Evolutionary conservation across 2,888 invertebrate species (phyloP).

Genomic region (Arctia plantaginis): DNA sequence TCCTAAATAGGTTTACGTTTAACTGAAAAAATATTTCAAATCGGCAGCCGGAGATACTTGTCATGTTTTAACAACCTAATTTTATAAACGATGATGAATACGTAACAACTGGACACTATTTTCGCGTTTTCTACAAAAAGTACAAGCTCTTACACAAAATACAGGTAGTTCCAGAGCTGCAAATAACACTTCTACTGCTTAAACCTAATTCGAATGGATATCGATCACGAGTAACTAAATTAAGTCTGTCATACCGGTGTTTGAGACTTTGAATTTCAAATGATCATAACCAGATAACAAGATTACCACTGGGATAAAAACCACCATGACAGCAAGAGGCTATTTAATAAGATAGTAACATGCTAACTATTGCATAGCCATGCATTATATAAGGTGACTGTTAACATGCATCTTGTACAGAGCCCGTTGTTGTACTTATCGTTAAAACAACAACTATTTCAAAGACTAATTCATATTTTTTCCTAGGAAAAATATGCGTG

Average conservation of each 20-base stretch:
- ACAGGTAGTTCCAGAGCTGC: background rate
- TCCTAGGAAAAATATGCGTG: background rate
- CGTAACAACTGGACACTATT: background rate
- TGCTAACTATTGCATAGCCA: background rate
- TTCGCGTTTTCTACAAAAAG: background rate
- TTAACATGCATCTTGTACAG: background rate
- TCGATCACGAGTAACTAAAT: too few relatives aligned
- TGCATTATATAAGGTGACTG: background rate
- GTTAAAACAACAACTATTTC: background rate
- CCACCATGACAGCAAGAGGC: background rate
- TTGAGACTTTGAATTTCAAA: too few relatives aligned
- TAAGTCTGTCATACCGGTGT: too few relatives aligned
- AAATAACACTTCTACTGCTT: background rate
- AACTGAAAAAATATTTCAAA: conserved; percentile 35
- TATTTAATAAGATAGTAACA: background rate
- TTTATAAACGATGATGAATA: background rate
- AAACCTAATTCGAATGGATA: background rate
- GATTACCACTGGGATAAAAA: too few relatives aligned
- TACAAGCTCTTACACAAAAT: background rate
- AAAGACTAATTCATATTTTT: background rate
- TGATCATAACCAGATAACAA: too few relatives aligned
- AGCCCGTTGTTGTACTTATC: background rate
- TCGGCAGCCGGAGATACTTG: conserved; percentile 42
- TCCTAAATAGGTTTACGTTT: conserved; percentile 29
- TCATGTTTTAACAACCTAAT: conserved; percentile 30